Evolutionary conservation across 2,113 vertebrate species (phyloP).

Genomic region (Scalopus aquaticus): DNA sequence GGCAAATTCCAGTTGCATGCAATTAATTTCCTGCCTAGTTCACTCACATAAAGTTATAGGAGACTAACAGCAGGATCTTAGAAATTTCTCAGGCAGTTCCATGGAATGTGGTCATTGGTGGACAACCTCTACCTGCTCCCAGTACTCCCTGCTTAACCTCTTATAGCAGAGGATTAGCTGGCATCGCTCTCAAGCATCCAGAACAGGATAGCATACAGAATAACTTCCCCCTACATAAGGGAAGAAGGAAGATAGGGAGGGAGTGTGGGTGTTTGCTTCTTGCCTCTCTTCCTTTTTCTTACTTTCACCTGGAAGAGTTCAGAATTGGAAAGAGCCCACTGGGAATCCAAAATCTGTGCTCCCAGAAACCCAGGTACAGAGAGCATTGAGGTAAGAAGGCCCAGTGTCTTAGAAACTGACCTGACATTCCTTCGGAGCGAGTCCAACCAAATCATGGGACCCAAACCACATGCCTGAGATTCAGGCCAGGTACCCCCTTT

Average conservation of each 20-base stretch:
- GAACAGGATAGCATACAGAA: not conserved
- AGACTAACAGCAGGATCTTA: not conserved
- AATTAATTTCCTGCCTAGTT: not conserved
- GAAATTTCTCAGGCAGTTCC: not conserved
- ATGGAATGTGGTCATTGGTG: not conserved
- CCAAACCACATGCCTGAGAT: too few species aligned
- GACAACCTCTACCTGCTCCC: not conserved
- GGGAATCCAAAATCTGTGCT: not conserved
- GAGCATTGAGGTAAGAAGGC: not conserved
- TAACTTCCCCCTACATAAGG: not conserved
- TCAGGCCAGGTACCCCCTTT: not conserved
- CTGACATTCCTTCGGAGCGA: not conserved
- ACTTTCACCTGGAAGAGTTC: not conserved
- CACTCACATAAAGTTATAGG: not conserved
- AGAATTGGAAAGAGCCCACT: not conserved
- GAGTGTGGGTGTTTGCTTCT: too few species aligned
- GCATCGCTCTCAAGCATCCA: not conserved
- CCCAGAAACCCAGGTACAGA: not conserved
- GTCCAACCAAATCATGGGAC: not conserved
- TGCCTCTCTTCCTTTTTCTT: not conserved
- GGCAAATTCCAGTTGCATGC: not conserved
- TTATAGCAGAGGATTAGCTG: not conserved
- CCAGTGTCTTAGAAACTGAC: not conserved
- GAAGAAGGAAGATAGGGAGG: not conserved
- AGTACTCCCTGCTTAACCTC: not conserved